Percentiles rank a stretch among this genome's conserved stretches.
Evolutionary conservation across 2,113 vertebrate genomes (phyloP).

Genomic region (Prunella fulvescens): DNA sequence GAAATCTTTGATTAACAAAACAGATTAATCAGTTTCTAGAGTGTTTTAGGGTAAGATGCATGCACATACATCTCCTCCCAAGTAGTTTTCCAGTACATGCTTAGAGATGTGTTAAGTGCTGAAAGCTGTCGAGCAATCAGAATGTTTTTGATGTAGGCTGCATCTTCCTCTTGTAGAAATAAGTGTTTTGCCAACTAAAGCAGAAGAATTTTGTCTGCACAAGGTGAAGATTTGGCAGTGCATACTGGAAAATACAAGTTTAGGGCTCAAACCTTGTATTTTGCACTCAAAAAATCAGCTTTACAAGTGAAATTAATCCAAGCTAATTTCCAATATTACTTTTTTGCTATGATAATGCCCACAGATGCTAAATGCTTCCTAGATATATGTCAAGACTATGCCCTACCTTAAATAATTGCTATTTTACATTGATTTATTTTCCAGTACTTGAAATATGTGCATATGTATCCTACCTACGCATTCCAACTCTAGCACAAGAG

Average conservation of each 20-base stretch:
- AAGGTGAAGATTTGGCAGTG: background rate
- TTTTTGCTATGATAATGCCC: background rate
- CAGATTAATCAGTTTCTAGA: slow-evolving; percentile 58
- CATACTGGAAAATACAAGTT: background rate
- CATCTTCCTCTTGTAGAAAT: background rate
- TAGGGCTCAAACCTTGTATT: background rate
- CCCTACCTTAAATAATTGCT: background rate
- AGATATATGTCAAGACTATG: background rate
- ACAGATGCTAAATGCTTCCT: background rate
- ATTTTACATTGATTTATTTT: background rate
- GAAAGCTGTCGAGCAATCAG: slow-evolving; percentile 27
- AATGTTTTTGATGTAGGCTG: slow-evolving; percentile 40
- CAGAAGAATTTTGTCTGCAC: background rate
- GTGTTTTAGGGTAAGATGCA: background rate
- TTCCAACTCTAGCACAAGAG: background rate
- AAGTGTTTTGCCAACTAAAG: background rate
- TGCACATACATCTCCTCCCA: slow-evolving; percentile 17
- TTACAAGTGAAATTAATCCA: background rate
- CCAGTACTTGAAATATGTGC: background rate
- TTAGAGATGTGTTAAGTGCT: slow-evolving; percentile 49
- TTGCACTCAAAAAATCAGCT: background rate
- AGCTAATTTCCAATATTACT: background rate
- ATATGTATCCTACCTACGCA: background rate
- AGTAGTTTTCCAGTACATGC: slow-evolving; percentile 35
- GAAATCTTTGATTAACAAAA: slow-evolving; percentile 67